Evolutionary conservation across 2,113 vertebrate genomes (phyloP), one percentile per base, ranked within the genome.

Genomic region (Rhinoptilus africanus): DNA sequence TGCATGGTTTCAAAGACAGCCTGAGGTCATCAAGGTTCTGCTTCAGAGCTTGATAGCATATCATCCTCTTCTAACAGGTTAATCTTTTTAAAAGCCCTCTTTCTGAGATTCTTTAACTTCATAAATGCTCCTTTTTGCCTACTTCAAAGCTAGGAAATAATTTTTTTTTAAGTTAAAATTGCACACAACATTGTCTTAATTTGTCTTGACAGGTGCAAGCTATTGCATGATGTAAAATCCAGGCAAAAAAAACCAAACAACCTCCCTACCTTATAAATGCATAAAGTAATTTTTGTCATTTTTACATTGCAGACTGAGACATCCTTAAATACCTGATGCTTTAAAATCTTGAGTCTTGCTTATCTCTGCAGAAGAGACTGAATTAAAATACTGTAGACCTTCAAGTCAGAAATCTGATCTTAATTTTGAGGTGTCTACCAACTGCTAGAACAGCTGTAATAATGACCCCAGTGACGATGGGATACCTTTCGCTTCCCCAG

Each of bases 1-100:
- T 93, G 57, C 45, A 60, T 76, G 39, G 15, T 76, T 94, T 92
- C 69, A 93, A 91, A 87, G 69, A 69, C 56, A 93, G 53, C 35
- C 66, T 82, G 83, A 76, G 9, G 45, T 96, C 93, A 64, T 92
- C 64, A 87, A 62, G 15, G 41, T 89, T 84, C 57, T 87, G 8
- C 77, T 88, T 71, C 13, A 66, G 60, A 48, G 8, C 73, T 89
- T 73, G 81, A 5, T 45, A 71, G 6, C 32, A 56, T 71, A 57
- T 66, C 30, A 57, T 66, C 37, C 34, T 93, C 45, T 84, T 89
- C 54, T 86, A 93, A 83, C 7, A 88, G 54, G 37, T 75, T 84
- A 85, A 86, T 86, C 56, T 84, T 88, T 96, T 77, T 30, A n/a
- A 87, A 87, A 94, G 30, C 9, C 19, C 53, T 56, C 37, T 73